Base-by-base conservation (phyloP, 2,797 vertebrate genomes). In the Tadarida brasiliensis region DNA sequence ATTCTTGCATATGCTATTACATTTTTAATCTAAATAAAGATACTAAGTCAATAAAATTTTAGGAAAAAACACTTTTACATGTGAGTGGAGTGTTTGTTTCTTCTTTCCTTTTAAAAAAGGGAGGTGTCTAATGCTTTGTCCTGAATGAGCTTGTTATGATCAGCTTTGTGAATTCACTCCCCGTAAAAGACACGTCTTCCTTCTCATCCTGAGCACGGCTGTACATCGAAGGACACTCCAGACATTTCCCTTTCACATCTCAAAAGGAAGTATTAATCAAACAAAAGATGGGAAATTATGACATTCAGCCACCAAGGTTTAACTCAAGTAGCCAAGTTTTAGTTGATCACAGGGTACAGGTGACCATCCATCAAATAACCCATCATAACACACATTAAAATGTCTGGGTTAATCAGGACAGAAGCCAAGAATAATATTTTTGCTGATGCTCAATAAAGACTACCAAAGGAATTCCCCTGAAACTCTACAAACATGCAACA, bases 281-380 rank as follows among this genome's bases (percentile, higher is more conserved):
- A 97, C 49, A 97, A 98, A 98, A 99, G 98, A 98, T 98, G 98
- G 98, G 98, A 98, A 98, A 99, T 98, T 97, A 98, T 98, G 98
- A 98, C 98, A 98, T 97, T 97, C 97, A 98, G 97, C 97, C 97
- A 97, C 93, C 95, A 97, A 98, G 97, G 97, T 98, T 98, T 98
- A 98, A 97, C 96, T 97, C 96, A 93, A 95, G 97, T 9, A 61
- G 98, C 98, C 97, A 97, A 97, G 95, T 97, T 97, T 17, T 95
- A 96, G 98, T 92, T 98, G 98, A 98, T 98, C 98, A 97, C 96
- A 98, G 98, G 97, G 97, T 98, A 93, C 98, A 99, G 98, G 98
- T 99, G 98, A 98, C 98, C 96, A 99, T 99, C 98, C 98, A 99
- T 99, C 99, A 99, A 98, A 97, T 96, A 97, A 98, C 98, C 98